phyloP scores from a whole-genome alignment of 2,113 vertebrate species.

The Phrynosoma platyrhinos region DNA sequence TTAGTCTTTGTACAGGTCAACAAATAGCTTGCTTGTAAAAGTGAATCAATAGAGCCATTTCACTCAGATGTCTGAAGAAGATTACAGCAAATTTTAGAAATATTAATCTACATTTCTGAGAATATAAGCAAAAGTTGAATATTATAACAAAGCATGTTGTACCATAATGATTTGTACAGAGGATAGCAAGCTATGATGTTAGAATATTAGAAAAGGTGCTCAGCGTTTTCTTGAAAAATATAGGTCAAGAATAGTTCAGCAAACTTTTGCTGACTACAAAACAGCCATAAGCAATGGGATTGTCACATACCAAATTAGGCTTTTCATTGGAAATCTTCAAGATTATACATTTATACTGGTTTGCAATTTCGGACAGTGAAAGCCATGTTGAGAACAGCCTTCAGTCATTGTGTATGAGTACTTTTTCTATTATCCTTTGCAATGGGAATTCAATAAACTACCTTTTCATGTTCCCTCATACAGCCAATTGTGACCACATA shows the following conservation, averaged over 20 bases:
- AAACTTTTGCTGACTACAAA: slow-evolving; percentile 66
- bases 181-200: slow-evolving; percentile 61
- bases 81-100: slow-evolving; percentile 66
- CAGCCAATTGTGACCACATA: neutral
- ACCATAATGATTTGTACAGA: slow-evolving; percentile 73
- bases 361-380: slow-evolving; percentile 43
- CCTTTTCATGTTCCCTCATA: neutral
- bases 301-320: slow-evolving; percentile 69
- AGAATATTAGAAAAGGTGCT: slow-evolving; percentile 51
- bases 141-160: slow-evolving; percentile 63
- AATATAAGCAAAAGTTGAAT: slow-evolving; percentile 36
- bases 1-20: slow-evolving; percentile 48
- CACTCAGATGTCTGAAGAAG: slow-evolving; percentile 64
- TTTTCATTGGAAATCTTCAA: slow-evolving; percentile 66
- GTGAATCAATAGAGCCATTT: slow-evolving; percentile 54
- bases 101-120: slow-evolving; percentile 69
- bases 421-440: neutral
- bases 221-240: slow-evolving; percentile 23
- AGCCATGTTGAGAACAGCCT: slow-evolving; percentile 29
- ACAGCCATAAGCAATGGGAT: slow-evolving; percentile 69
- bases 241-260: slow-evolving; percentile 47
- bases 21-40: slow-evolving; percentile 59
- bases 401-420: neutral
- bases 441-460: neutral
- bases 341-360: slow-evolving; percentile 38